Evolutionary conservation across 1,140 invertebrate species (phyloP), one percentile per base, ranked within the genome.

Genomic region (Thaumatotibia leucotreta): DNA sequence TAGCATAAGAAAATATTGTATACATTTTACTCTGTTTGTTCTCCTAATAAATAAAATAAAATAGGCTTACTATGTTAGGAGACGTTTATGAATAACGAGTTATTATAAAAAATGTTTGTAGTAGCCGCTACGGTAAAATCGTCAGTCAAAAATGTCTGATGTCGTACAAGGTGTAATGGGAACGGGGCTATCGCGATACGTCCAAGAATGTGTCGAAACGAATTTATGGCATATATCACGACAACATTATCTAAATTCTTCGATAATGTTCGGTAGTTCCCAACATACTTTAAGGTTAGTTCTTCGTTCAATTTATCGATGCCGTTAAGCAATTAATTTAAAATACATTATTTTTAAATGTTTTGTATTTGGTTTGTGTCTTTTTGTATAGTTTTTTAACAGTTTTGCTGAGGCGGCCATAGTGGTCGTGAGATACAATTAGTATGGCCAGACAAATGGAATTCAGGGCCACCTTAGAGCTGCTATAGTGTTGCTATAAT

Each of bases 181-280:
- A 52, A 52, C 11, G 22, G 11, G 10, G 22, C n/a, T n/a, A 1
- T 50, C 1, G 50, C 23, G 9, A 52, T 27, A 52, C 50, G n/a
- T 52, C 17, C 11, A n/a, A 27, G 50, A 52, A 50, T 27, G 50
- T 52, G 50, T 27, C 23, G 50, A 52, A 24, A 27, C 20, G 22
- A 27, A 52, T 52, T 24, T 52, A 52, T 52, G 9, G 50, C 4
- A 1, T 52, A 52, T 11, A 24, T 52, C 49, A 52, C 10, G 50
- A 52, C 50, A 52, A 52, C 50, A 52, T 52, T 52, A 52, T 52
- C 50, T 52, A 27, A 52, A 52, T 52, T 52, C 50, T 24, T 52
- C 9, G 22, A 24, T 52, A 24, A 52, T 52, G 23, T 52, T 52
- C 50, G 22, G 50, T 52, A 52, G 50, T 52, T 52, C 23, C 23